Evolutionary conservation across 2,113 vertebrate species (phyloP), one percentile per base, ranked within the genome.

Genomic region (Chelonoidis abingdonii): DNA sequence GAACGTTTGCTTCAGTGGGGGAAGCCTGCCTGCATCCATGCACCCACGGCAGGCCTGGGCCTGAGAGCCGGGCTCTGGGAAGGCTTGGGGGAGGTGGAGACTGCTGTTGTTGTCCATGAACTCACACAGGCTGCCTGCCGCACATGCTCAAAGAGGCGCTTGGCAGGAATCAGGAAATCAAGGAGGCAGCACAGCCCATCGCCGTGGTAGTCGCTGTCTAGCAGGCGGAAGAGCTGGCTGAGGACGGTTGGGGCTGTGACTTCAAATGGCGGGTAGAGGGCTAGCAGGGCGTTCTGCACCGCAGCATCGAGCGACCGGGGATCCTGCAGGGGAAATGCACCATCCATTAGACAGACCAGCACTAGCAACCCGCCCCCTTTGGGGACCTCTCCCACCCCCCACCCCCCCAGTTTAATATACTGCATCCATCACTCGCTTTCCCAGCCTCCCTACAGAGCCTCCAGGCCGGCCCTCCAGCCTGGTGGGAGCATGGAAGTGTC

Each of bases 41-140:
- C 25, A 12, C 57, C 27, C 27, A 1, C 5, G 65, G 19, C 35
- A 72, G 35, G 62, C 29, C 27, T 1, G 0, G 2, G 44, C 3
- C 25, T 0, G 0, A 17, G 10, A 38, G 4, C 0, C 1, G 53
- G 31, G 0, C 1, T 5, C 16, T 38, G 35, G 57, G n/a, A 22
- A 41, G 2, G 10, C 65, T 19, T 1, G 6, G 50, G 0, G 0
- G 1, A 24, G 75, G 19, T 2, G 19, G 5, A 4, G 8, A 4
- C 65, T 38, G 16, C 2, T 1, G n/a, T 38, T 5, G 16, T 8
- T 38, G 5, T 3, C 2, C 0, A 8, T 0, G 5, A 19, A 98
- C 99, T 99, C 98, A 99, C 99, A 2, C 99, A 99, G 93, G 99
- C 99, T 0, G 99, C 99, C 96, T 99, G 99, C 16, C 99, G 98